Conservation (phyloP, 2,797 vertebrate genomes). For the Propithecus perrieri region DNA sequence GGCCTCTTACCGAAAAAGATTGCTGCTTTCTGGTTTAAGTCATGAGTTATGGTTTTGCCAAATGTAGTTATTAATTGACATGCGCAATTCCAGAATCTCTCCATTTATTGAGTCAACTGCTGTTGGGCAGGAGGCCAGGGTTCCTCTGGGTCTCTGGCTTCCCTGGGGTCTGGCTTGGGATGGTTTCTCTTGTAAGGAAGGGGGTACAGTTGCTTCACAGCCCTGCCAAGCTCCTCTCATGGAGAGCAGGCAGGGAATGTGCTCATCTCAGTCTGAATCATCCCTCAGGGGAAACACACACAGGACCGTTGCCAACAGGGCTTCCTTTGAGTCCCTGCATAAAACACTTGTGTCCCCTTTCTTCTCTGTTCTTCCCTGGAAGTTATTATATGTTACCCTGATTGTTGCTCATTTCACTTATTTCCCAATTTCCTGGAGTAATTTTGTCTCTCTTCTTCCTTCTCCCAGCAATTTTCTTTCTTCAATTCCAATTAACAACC, state of each 20-base stretch:
- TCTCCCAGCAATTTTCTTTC: background rate
- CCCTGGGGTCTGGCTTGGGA: background rate
- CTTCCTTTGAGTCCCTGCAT: background rate
- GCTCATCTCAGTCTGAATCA: background rate
- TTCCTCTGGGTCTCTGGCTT: background rate
- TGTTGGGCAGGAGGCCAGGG: accelerated
- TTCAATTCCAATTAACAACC: slow-evolving; percentile 36
- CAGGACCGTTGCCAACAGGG: accelerated
- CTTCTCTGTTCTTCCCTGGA: background rate
- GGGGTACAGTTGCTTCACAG: background rate
- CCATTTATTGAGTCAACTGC: background rate
- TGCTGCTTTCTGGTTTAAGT: slow-evolving; percentile 1
- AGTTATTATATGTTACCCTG: background rate
- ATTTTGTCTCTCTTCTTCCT: background rate
- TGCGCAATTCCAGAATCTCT: background rate
- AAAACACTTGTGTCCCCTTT: background rate
- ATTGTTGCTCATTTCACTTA: slow-evolving; percentile 6
- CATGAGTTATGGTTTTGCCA: background rate
- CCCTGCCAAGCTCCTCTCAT: background rate
- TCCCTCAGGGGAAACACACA: background rate
- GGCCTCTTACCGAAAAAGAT: background rate
- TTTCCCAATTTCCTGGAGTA: background rate
- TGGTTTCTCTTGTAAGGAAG: background rate
- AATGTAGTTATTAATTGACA: background rate
- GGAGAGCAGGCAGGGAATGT: background rate